Evolutionary conservation across 2,797 vertebrate genomes (phyloP).

Genomic region (Lacerta bilineata): DNA sequence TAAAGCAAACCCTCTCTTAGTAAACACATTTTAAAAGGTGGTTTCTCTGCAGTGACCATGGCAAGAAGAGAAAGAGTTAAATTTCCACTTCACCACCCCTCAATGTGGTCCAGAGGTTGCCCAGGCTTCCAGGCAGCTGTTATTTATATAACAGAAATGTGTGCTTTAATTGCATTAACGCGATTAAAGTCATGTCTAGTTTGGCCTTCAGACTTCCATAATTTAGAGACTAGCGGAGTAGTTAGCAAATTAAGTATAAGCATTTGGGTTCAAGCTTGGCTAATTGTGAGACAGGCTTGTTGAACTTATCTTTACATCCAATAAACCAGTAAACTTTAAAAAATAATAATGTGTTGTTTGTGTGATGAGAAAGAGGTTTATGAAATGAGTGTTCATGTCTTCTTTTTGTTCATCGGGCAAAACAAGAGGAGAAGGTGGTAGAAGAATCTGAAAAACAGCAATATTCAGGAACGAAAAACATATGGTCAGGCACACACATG

Average conservation of each 20-base stretch:
- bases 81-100: not conserved
- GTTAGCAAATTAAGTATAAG: not conserved
- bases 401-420: not conserved
- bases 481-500: not conserved
- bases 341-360: not conserved
- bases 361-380: not conserved
- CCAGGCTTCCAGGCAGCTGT: not conserved
- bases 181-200: not conserved
- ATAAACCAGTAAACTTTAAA: not conserved
- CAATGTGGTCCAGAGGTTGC: not conserved
- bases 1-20: too few relatives aligned
- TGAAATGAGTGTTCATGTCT: not conserved
- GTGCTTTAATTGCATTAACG: not conserved
- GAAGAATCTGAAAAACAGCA: slow-evolving; percentile 14
- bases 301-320: not conserved
- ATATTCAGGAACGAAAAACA: not conserved
- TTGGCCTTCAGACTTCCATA: not conserved
- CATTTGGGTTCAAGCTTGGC: not conserved
- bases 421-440: not conserved
- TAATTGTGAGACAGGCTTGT: not conserved
- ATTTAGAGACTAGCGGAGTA: not conserved
- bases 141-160: not conserved
- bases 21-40: too few relatives aligned
- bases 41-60: not conserved
- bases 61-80: not conserved